Evolutionary conservation across 2,888 invertebrate genomes (phyloP), one percentile per base, ranked within the genome.

Genomic region (Parnassius mnemosyne): DNA sequence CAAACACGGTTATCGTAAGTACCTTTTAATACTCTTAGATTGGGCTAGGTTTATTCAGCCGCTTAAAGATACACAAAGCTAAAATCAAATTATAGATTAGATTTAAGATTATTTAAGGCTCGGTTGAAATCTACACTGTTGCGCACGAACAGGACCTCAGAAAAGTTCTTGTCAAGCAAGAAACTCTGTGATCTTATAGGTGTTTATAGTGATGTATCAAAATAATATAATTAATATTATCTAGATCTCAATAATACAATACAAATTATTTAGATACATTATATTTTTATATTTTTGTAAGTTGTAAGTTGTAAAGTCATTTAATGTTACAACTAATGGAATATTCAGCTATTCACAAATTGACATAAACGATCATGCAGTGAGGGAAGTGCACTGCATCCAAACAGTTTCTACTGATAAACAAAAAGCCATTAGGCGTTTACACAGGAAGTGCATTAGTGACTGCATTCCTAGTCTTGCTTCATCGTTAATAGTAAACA

Each of bases 361-460:
- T 51, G 49, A 50, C 54, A 55, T 60, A 42, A 55, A 50, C 43
- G 25, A n/a, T 12, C 13, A 16, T 41, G 53, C 12, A 42, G 41
- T 42, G 51, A 43, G 49, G 53, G 3, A n/a, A 34, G 25, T 50
- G 44, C 50, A 55, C 60, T 54, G 20, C 54, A 44, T 52, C 20
- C 9, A 11, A 50, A 3, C 42, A 25, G n/a, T 60, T 25, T 3
- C 25, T 9, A 7, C 25, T 56, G 56, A 56, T 61, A 55, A 61
- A 61, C 61, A 56, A 46, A 60, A 52, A 11, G n/a, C 51, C 44
- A 56, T 55, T 56, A 52, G 16, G 50, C 51, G 53, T 51, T 55
- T 55, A 60, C 60, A 60, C 34, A 41, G 53, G 43, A 50, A 60
- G 10, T 60, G 60, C 60, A 60, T 60, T 55, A 51, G 34, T 41